A percentile compares a stretch with the other conserved stretches of the same genome.
Evolutionary conservation across 2,888 invertebrate species (phyloP).

Genomic region (Ommatoiulus sabulosus): DNA sequence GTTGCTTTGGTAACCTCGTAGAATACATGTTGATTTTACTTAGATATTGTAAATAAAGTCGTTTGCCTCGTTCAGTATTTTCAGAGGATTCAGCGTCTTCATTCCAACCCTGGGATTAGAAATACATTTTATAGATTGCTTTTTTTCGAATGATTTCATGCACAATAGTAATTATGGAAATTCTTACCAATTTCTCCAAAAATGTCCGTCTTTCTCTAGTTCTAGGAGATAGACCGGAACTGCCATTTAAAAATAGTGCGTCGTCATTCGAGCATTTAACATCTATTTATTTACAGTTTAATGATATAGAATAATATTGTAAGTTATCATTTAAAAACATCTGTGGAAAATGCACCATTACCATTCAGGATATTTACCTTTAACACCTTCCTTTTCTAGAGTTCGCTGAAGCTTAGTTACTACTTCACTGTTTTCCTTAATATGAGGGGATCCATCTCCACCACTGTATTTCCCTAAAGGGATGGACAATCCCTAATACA

Average conservation of each 20-base stretch:
- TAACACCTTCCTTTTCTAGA: conserved; percentile 57
- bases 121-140: not conserved
- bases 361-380: conserved; percentile 45
- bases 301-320: not conserved
- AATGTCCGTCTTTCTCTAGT: conserved; percentile 60
- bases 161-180: not conserved
- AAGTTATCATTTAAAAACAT: not conserved
- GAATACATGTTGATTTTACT: conserved; percentile 45
- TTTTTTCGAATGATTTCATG: not conserved
- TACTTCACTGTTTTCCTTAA: conserved; percentile 58
- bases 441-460: conserved; percentile 60
- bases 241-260: not conserved
- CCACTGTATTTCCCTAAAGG: conserved; percentile 59
- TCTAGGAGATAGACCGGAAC: not conserved
- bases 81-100: conserved; percentile 46
- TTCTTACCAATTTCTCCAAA: conserved; percentile 60
- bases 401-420: conserved; percentile 60
- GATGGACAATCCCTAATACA: conserved; percentile 56
- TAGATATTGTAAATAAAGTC: conserved; percentile 55
- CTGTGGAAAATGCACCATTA: not conserved
- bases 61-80: conserved; percentile 47
- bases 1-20: not conserved
- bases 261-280: conserved; percentile 29
- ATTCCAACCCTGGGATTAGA: conserved; percentile 52
- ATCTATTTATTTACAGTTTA: not conserved